Conservation (phyloP, 2,888 invertebrate genomes). For the Alitta virens region DNA sequence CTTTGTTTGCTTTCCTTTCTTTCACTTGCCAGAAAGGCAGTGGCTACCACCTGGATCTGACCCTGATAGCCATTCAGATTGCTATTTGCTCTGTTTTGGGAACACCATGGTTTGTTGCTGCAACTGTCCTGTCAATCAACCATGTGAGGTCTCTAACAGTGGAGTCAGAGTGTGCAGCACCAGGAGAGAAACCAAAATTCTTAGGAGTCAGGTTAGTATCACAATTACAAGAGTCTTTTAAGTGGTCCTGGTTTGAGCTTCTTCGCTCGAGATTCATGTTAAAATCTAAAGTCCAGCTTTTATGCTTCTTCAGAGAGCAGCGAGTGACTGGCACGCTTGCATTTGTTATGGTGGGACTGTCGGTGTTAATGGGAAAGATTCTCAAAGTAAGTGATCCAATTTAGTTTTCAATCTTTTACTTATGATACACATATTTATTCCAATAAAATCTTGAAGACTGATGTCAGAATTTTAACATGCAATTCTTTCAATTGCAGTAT, state of each 20-base stretch:
- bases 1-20: not conserved
- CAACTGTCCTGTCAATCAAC: slow-evolving; percentile 94
- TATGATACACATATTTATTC: no score
- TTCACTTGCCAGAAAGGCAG: slow-evolving; percentile 79
- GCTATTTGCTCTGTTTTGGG: slow-evolving; percentile 87
- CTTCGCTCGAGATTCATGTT: no score
- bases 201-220: slow-evolving; percentile 76
- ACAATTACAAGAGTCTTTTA: no score
- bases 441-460: no score
- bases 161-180: slow-evolving; percentile 94
- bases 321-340: slow-evolving; percentile 89
- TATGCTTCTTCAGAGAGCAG: slow-evolving; percentile 61
- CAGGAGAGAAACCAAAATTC: slow-evolving; percentile 95
- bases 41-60: slow-evolving; percentile 93
- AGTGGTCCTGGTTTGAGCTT: no score
- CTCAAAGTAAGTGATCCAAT: slow-evolving; percentile 60
- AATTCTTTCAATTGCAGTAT: slow-evolving; percentile 57
- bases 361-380: slow-evolving; percentile 86
- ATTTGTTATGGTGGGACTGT: slow-evolving; percentile 88
- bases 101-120: slow-evolving; percentile 79
- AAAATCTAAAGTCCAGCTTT: no score
- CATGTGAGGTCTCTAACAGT: slow-evolving; percentile 94
- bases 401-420: no score
- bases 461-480: no score
- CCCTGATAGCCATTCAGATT: slow-evolving; percentile 82